phyloP scores from a whole-genome alignment of 2,888 invertebrate genomes.

The Melanophora roralis region DNA sequence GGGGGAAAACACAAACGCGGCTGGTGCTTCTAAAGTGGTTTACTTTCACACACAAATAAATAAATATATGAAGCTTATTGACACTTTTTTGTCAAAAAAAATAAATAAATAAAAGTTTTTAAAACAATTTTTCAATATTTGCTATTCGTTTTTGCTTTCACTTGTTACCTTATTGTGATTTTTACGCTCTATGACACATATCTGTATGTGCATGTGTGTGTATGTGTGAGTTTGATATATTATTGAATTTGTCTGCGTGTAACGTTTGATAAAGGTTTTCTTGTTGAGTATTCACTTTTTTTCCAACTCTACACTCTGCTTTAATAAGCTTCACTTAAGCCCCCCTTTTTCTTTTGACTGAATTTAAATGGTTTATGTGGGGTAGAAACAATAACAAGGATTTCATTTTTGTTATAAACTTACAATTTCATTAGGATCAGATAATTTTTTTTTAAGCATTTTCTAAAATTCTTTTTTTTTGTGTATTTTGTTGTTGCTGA shows the following conservation, averaged over 20 bases:
- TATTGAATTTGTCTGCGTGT: too few species aligned
- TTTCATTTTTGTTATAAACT: constrained; percentile 39
- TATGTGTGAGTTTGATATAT: neutral
- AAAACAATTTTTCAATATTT: constrained; percentile 42
- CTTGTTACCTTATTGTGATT: constrained; percentile 41
- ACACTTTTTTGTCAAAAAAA: too few species aligned
- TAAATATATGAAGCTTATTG: neutral
- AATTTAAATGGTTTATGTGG: neutral
- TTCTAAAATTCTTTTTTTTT: neutral
- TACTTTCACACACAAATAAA: constrained; percentile 24
- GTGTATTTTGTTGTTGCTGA: constrained; percentile 3
- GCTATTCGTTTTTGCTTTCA: constrained; percentile 5
- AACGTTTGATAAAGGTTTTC: constrained; percentile 40
- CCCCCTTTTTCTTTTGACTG: constrained; percentile 10
- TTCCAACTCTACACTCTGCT: neutral
- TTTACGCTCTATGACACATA: constrained; percentile 21
- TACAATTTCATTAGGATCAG: constrained; percentile 60
- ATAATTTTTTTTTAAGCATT: constrained; percentile 7
- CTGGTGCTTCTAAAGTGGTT: neutral
- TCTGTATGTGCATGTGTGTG: neutral
- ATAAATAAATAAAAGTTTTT: neutral
- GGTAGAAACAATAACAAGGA: neutral
- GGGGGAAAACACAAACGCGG: neutral
- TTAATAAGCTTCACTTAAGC: constrained; percentile 28
- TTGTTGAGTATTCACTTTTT: neutral